Evolutionary conservation across 2,797 vertebrate genomes (phyloP), one percentile per base, ranked within the genome.

Genomic region (Falco peregrinus): DNA sequence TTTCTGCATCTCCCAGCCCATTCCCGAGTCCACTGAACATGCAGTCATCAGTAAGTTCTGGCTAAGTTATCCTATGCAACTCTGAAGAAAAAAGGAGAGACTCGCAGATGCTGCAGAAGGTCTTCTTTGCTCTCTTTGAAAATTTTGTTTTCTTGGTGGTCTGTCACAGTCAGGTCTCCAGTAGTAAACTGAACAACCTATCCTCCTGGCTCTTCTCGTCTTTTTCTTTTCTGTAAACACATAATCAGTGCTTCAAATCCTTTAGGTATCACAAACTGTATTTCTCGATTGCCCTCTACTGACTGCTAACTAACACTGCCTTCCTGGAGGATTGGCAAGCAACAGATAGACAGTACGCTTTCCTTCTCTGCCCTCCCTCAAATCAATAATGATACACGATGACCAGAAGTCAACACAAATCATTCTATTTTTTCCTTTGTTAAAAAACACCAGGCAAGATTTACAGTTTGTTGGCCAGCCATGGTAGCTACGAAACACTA

Each of bases 281-380:
- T 89, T 96, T 97, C 97, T 92, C 93, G 94, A 93, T 93, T 97
- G 97, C 97, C 97, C 95, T 97, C 97, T 97, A 68, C 93, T 88
- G 97, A 93, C 95, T 89, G 82, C 84, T 2, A 47, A 25, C 63
- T 64, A 68, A 17, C 64, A 69, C 31, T 64, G 84, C 84, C 47
- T 74, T 77, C 43, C 81, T 12, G 54, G 74, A 47, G 70, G 84
- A 67, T 5, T 1, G 13, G 75, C 45, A 22, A 89, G 88, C 75
- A 74, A 47, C 57, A 83, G 74, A 82, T 59, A 5, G 17, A 43
- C 76, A 10, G 29, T 33, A 16, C 3, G 50, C 64, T 73, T 43
- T 83, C 79, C 75, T 43, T 63, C 70, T 19, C 79, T 29, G 41
- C 70, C 83, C 76, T 53, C 79, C 65, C 63, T 78, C 74, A 35